phyloP scores from a whole-genome alignment of 2,113 vertebrate genomes.

The Tragelaphus imberbis region DNA sequence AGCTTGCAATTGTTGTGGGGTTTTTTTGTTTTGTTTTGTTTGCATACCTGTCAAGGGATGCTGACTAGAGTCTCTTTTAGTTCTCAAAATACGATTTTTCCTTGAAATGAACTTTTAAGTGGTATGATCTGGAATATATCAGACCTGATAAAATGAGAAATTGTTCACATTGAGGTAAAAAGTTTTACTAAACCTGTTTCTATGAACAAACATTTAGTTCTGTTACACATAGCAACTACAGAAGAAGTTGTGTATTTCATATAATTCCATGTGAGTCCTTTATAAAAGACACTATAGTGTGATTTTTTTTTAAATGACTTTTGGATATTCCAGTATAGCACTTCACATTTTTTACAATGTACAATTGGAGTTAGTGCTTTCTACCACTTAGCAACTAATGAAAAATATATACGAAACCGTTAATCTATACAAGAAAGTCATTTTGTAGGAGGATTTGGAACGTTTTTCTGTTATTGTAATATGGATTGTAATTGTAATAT shows the following conservation, averaged over 20 bases:
- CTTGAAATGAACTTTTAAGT: background rate
- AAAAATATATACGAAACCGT: background rate
- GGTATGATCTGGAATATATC: background rate
- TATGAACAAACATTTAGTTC: background rate
- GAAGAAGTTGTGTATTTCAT: background rate
- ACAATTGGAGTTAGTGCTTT: background rate
- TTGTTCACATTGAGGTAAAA: background rate
- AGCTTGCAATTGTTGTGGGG: background rate
- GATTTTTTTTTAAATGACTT: background rate
- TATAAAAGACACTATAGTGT: background rate
- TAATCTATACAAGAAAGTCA: background rate
- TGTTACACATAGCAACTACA: background rate
- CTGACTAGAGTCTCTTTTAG: background rate
- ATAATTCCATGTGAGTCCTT: background rate
- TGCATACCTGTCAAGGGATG: background rate
- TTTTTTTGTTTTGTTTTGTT: background rate
- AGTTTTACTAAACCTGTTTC: background rate
- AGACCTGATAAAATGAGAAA: background rate
- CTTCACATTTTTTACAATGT: background rate
- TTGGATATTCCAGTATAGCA: background rate
- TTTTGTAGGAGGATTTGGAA: background rate
- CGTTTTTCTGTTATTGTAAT: background rate
- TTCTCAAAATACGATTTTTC: background rate
- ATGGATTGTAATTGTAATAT: background rate
- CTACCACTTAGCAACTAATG: background rate